Conservation (phyloP, 2,797 vertebrate genomes). For the Knipowitschia caucasica region DNA sequence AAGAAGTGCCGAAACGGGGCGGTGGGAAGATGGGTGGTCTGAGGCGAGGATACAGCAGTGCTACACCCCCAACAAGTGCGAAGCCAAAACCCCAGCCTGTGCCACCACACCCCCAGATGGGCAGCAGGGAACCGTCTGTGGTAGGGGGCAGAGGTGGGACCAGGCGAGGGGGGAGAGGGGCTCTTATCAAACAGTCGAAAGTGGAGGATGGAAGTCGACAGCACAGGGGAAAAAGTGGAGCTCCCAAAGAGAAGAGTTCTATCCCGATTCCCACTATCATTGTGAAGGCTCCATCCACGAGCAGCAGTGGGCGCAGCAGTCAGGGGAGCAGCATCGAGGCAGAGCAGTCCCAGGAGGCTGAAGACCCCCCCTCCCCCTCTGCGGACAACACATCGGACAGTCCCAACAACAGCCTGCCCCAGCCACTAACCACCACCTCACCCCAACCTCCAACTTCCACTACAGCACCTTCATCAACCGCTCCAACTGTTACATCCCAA, state of each 20-base stretch:
- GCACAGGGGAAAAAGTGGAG: conserved; percentile 63
- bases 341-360: conserved; percentile 55
- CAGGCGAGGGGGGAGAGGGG: conserved; percentile 81
- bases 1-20: conserved; percentile 65
- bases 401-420: conserved; percentile 56
- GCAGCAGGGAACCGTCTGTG: conserved; percentile 53
- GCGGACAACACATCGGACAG: conserved; percentile 43
- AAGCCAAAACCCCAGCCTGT: conserved; percentile 63
- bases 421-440: conserved; percentile 58
- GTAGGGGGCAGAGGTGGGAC: conserved; percentile 47
- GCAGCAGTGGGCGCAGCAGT: conserved; percentile 91
- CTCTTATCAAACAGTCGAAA: conserved; percentile 88
- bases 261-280: conserved; percentile 93
- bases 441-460: conserved; percentile 50
- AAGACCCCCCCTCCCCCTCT: conserved; percentile 48
- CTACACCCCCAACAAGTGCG: conserved; percentile 72
- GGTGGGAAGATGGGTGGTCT: conserved; percentile 76
- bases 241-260: conserved; percentile 83
- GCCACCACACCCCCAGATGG: conserved; percentile 50
- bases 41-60: conserved; percentile 79
- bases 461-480: conserved; percentile 49
- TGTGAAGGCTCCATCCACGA: conserved; percentile 92
- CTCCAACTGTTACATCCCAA: conserved; percentile 50
- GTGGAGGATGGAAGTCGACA: conserved; percentile 76
- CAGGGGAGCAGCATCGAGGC: conserved; percentile 92